A percentile compares a stretch with the other conserved stretches of the same genome.
Conservation (phyloP, 2,113 vertebrate genomes). For the Nothobranchius furzeri region DNA sequence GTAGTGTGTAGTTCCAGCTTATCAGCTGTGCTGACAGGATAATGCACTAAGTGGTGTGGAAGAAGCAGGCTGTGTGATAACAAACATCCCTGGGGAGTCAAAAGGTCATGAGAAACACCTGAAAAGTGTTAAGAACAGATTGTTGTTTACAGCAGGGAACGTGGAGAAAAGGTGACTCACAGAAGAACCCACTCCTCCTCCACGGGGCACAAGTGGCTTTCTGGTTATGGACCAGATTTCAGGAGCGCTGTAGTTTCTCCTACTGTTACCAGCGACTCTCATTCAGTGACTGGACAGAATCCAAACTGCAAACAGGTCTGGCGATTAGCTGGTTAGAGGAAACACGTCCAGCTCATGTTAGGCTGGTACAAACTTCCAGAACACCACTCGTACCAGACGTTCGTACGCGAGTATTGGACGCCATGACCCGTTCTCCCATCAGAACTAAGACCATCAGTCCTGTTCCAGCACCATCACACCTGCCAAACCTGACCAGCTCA, state of each 20-base stretch:
- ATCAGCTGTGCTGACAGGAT: conserved; percentile 38
- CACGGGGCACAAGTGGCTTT: background rate
- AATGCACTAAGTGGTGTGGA: conserved; percentile 34
- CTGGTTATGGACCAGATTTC: background rate
- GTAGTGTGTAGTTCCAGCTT: conserved; percentile 50
- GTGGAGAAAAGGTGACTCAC: conserved; percentile 31
- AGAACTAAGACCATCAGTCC: conserved; percentile 24
- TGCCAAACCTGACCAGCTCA: conserved; percentile 43
- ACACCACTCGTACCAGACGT: too few species aligned
- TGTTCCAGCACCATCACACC: conserved; percentile 19
- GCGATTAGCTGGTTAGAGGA: too few species aligned
- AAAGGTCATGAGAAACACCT: conserved; percentile 22
- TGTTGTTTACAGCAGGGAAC: conserved; percentile 19
- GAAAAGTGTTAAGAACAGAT: conserved; percentile 28
- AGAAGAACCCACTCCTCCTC: background rate
- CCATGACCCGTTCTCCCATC: conserved; percentile 15
- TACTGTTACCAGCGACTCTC: too few species aligned
- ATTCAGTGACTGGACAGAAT: too few species aligned
- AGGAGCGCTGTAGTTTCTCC: background rate
- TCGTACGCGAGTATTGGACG: too few species aligned
- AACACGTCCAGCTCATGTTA: too few species aligned
- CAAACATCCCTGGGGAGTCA: conserved; percentile 9
- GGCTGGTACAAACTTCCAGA: too few species aligned
- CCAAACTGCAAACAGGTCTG: too few species aligned
- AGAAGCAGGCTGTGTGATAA: conserved; percentile 9